phyloP scores from a whole-genome alignment of 2,888 invertebrate genomes.

The Mactromeris polynyma region DNA sequence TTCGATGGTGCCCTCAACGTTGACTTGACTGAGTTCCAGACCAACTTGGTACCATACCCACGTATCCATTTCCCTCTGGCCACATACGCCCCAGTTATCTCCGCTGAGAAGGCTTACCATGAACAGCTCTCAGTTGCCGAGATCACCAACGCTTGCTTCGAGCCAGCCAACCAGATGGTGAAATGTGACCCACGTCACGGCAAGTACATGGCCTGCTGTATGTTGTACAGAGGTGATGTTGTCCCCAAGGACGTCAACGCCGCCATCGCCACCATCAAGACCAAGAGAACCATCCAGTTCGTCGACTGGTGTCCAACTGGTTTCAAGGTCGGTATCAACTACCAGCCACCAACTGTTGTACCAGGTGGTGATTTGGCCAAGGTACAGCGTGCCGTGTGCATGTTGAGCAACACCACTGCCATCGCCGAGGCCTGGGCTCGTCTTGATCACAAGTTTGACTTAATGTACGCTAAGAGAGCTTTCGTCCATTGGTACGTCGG shows the following conservation, averaged over 20 bases:
- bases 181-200: constrained; percentile 89
- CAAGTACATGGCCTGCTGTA: constrained; percentile 96
- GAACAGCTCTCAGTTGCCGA: constrained; percentile 90
- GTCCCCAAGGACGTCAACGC: constrained; percentile 81
- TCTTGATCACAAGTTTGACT: constrained; percentile 87
- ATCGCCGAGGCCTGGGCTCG: constrained; percentile 95
- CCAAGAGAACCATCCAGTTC: constrained; percentile 85
- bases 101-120: constrained; percentile 95
- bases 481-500: constrained; percentile 78
- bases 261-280: constrained; percentile 85
- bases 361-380: constrained; percentile 86
- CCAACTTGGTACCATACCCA: constrained; percentile 87
- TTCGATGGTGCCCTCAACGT: constrained; percentile 81
- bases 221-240: constrained; percentile 95
- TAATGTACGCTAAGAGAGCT: constrained; percentile 78
- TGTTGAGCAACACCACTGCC: constrained; percentile 96
- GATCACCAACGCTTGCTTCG: constrained; percentile 91
- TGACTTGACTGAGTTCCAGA: constrained; percentile 88
- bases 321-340: constrained; percentile 93
- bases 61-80: constrained; percentile 93
- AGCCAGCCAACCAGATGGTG: constrained; percentile 96
- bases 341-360: constrained; percentile 91
- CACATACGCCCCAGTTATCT: constrained; percentile 97
- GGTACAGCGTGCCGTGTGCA: constrained; percentile 91
- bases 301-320: constrained; percentile 86